phyloP scores from a whole-genome alignment of 2,888 invertebrate species.

The Trachelus troglodyta region DNA sequence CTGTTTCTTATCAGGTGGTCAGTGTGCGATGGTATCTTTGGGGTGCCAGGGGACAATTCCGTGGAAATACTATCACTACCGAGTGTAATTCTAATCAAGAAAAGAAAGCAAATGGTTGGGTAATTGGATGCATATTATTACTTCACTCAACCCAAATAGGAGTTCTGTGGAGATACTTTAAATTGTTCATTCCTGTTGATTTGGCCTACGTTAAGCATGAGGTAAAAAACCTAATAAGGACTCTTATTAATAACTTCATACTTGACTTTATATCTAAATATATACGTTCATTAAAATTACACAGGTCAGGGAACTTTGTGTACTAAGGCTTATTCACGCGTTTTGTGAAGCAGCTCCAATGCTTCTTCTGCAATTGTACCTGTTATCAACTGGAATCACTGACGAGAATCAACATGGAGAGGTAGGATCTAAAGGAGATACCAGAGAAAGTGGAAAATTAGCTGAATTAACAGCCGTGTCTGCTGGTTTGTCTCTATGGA shows the following conservation, averaged over 20 bases:
- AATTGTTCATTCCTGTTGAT: conserved; percentile 86
- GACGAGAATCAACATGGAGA: conserved; percentile 36
- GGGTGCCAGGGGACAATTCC: conserved; percentile 60
- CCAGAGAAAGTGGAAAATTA: conserved; percentile 68
- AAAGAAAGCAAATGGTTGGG: conserved; percentile 52
- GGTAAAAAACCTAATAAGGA: conserved; percentile 62
- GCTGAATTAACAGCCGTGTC: conserved; percentile 85
- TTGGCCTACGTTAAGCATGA: conserved; percentile 85
- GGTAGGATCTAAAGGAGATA: conserved; percentile 33
- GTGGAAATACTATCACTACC: conserved; percentile 30
- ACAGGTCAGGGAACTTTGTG: conserved; percentile 72
- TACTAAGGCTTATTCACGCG: conserved; percentile 86
- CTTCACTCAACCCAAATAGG: conserved; percentile 78
- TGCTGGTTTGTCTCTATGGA: conserved; percentile 83
- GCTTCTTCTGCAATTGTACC: conserved; percentile 83
- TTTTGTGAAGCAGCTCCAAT: conserved; percentile 91
- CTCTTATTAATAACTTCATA: background rate
- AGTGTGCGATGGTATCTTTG: conserved; percentile 81
- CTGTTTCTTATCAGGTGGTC: conserved; percentile 67
- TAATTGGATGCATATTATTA: conserved; percentile 68
- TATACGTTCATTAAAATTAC: conserved; percentile 7
- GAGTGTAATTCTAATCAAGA: conserved; percentile 41
- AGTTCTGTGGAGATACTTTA: conserved; percentile 85
- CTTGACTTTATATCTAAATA: background rate
- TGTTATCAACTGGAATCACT: conserved; percentile 69